Evolutionary conservation across 2,888 invertebrate species (phyloP).

Genomic region (Keiferia lycopersicella): DNA sequence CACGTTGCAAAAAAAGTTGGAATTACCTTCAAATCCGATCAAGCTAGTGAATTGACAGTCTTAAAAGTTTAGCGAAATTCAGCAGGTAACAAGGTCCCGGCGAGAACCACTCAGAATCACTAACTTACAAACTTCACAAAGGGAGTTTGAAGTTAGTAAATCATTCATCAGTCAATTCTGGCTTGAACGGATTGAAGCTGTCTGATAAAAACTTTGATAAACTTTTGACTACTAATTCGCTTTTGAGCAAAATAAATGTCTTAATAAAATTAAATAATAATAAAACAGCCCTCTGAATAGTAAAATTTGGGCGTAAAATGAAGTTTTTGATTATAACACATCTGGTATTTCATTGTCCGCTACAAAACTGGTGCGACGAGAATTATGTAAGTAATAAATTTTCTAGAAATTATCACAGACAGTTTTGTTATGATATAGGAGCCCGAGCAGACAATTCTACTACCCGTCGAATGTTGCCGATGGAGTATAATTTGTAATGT

Average conservation of each 20-base stretch:
- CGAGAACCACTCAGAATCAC: conserved; percentile 11
- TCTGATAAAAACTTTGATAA: background rate
- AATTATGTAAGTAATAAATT: conserved; percentile 75
- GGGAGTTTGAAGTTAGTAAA: conserved; percentile 14
- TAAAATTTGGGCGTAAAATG: conserved; percentile 12
- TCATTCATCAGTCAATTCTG: conserved; percentile 7
- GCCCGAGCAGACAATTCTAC: conserved; percentile 52
- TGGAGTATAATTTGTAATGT: conserved; percentile 51
- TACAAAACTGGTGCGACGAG: conserved; percentile 73
- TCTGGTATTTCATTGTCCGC: conserved; percentile 64
- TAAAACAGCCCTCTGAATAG: background rate
- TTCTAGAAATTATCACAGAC: conserved; percentile 62
- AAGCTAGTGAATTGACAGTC: conserved; percentile 12
- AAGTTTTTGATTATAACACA: conserved; percentile 18
- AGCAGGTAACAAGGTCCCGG: conserved; percentile 1
- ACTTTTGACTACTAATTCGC: background rate
- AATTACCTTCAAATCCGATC: conserved; percentile 16
- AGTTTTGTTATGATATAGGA: conserved; percentile 58
- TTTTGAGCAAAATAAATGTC: background rate
- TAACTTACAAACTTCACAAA: background rate
- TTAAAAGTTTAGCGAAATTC: conserved; percentile 14
- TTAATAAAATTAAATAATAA: background rate
- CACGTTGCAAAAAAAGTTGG: conserved; percentile 12
- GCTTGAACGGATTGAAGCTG: conserved; percentile 4
- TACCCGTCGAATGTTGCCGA: conserved; percentile 68